Evolutionary conservation across 1,140 invertebrate genomes (phyloP).

Genomic region (Drosophila sucinea): DNA sequence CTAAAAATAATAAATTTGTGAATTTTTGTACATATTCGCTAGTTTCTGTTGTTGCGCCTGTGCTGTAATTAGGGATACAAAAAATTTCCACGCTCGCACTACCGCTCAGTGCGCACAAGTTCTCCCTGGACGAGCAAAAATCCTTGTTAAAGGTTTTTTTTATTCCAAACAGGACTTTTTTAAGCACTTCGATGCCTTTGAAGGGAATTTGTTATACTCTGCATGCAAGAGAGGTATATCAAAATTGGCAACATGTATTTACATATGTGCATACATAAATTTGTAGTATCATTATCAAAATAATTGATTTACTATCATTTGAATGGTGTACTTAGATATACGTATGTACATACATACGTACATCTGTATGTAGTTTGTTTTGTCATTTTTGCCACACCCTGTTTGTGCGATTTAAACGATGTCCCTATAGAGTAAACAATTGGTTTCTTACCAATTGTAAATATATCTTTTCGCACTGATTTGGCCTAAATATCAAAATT

Average conservation of each 20-base stretch:
- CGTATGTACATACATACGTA: slow-evolving; percentile 5
- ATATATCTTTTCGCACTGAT: neutral
- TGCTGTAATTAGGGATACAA: slow-evolving; percentile 1
- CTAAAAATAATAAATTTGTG: neutral
- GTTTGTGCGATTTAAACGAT: too few relatives aligned
- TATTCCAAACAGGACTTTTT: neutral
- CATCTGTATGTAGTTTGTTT: neutral
- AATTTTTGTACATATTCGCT: neutral
- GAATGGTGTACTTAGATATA: too few relatives aligned
- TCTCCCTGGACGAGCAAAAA: neutral
- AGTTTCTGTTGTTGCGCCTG: neutral
- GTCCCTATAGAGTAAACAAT: too few relatives aligned
- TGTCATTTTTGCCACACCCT: neutral
- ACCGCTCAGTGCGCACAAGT: neutral
- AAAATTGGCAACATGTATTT: slow-evolving; percentile 23
- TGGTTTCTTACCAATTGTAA: too few relatives aligned
- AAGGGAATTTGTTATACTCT: neutral
- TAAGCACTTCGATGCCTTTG: neutral
- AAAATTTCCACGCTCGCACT: neutral
- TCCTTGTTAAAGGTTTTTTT: neutral
- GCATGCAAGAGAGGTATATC: slow-evolving; percentile 13
- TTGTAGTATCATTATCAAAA: too few relatives aligned
- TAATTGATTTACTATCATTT: too few relatives aligned
- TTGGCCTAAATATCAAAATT: slow-evolving; percentile 14
- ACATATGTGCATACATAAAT: slow-evolving; percentile 7